phyloP scores from a whole-genome alignment of 2,888 invertebrate genomes.

The Seira musarum region DNA sequence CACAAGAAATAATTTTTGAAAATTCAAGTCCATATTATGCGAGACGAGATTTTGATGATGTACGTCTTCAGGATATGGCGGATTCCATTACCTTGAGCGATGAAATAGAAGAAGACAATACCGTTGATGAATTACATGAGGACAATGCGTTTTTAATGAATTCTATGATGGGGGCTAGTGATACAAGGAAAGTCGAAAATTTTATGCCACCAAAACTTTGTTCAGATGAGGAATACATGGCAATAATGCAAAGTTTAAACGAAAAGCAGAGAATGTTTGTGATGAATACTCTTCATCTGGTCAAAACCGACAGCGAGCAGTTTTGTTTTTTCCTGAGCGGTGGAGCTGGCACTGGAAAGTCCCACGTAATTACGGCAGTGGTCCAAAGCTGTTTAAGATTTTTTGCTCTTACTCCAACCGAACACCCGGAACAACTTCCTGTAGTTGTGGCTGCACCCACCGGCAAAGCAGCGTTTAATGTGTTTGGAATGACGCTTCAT shows the following conservation, averaged over 20 bases:
- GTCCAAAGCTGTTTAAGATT: conserved; percentile 32
- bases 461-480: conserved; percentile 70
- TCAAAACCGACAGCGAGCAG: conserved; percentile 60
- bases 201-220: conserved; percentile 52
- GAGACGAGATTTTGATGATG: conserved; percentile 18
- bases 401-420: neutral
- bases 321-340: conserved; percentile 68
- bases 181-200: no score
- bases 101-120: no score
- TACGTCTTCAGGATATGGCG: no score
- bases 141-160: no score
- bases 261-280: conserved; percentile 55
- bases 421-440: neutral
- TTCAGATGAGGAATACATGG: conserved; percentile 44
- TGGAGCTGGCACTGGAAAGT: conserved; percentile 71
- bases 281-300: conserved; percentile 53
- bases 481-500: conserved; percentile 69
- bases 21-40: conserved; percentile 42
- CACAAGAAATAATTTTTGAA: conserved; percentile 34
- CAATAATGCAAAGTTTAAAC: conserved; percentile 58
- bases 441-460: conserved; percentile 61
- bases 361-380: conserved; percentile 68
- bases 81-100: no score
- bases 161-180: no score
- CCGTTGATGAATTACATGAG: no score